phyloP scores from a whole-genome alignment of 2,888 invertebrate genomes.

The Penaeus monodon region DNA sequence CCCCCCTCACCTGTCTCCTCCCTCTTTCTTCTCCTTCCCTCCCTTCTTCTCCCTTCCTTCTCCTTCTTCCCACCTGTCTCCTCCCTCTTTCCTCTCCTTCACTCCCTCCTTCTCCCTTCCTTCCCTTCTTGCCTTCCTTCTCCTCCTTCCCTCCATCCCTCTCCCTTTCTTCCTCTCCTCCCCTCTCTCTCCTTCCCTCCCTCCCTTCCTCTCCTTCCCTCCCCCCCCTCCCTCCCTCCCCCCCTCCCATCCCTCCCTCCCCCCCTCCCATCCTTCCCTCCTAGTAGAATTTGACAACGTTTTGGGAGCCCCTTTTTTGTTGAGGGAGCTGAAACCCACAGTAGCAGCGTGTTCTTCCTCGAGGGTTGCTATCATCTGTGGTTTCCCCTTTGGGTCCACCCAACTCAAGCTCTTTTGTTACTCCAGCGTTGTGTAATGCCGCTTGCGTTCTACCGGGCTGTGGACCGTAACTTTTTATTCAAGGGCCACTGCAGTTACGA shows the following conservation, averaged over 20 bases:
- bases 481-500: too few relatives aligned
- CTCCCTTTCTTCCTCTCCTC: not conserved
- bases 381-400: too few relatives aligned
- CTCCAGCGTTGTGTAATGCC: too few relatives aligned
- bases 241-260: not conserved
- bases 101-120: not conserved
- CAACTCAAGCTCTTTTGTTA: too few relatives aligned
- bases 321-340: too few relatives aligned
- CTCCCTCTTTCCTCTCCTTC: not conserved
- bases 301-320: too few relatives aligned
- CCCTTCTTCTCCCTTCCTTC: not conserved
- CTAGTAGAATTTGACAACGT: not conserved
- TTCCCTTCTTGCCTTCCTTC: rapidly evolving
- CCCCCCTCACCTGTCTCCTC: not conserved
- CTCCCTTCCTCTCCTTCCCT: too few relatives aligned
- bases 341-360: too few relatives aligned
- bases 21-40: not conserved
- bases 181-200: not conserved
- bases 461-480: too few relatives aligned
- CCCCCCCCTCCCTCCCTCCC: rapidly evolving
- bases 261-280: not conserved
- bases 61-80: too few relatives aligned
- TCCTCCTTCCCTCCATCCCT: not conserved
- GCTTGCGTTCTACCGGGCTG: too few relatives aligned
- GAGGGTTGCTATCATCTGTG: too few relatives aligned